phyloP scores from a whole-genome alignment of 2,888 invertebrate genomes.

The Leptothorax acervorum region DNA sequence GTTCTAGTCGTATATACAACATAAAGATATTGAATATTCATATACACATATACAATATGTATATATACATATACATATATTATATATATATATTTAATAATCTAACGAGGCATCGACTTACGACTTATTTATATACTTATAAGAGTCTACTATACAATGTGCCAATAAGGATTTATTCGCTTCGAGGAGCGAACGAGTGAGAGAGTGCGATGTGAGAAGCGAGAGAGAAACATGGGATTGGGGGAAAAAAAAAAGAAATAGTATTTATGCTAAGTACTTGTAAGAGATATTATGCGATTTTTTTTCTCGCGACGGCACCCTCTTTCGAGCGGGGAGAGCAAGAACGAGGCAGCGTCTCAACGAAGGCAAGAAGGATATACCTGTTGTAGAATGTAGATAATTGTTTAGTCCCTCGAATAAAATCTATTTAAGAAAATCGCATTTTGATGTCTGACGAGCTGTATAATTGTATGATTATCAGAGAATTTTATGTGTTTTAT shows the following conservation, averaged over 20 bases:
- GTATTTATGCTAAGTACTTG: slow-evolving; percentile 19
- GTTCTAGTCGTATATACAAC: slow-evolving; percentile 81
- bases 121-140: slow-evolving; percentile 77
- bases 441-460: neutral
- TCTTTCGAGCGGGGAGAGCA: neutral
- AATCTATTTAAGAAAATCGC: slow-evolving; percentile 73
- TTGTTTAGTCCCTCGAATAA: slow-evolving; percentile 80
- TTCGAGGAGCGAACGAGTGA: slow-evolving; percentile 34
- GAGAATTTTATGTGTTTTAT: neutral
- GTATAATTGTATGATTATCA: neutral
- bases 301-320: slow-evolving; percentile 3
- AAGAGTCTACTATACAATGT: slow-evolving; percentile 73
- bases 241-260: neutral
- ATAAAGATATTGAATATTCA: slow-evolving; percentile 79
- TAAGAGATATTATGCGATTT: slow-evolving; percentile 26
- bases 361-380: slow-evolving; percentile 51
- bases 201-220: slow-evolving; percentile 15
- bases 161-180: slow-evolving; percentile 64
- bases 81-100: slow-evolving; percentile 77
- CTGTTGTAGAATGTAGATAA: slow-evolving; percentile 77
- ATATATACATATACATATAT: slow-evolving; percentile 48
- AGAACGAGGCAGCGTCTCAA: slow-evolving; percentile 12
- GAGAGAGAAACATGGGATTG: slow-evolving; percentile 19
- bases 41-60: slow-evolving; percentile 78
- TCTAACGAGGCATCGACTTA: slow-evolving; percentile 79